These are phyloP conservation scores for Darevskia nairensis DNA, from an alignment of 2,797 vertebrate species.

Conservation along the genomic window DNA sequence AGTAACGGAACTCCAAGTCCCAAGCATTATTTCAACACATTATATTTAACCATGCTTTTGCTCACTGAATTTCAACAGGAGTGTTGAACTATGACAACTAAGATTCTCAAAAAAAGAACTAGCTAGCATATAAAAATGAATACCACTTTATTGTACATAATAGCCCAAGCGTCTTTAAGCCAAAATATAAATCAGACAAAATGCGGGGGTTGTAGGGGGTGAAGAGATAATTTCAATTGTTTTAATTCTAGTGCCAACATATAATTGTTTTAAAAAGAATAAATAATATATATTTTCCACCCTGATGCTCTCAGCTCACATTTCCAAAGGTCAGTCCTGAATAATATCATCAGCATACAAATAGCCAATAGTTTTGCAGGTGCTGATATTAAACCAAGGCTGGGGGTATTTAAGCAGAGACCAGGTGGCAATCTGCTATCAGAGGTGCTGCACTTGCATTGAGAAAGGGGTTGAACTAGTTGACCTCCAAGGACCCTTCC, in stretches of 20 bases:
- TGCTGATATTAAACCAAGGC: too few species aligned
- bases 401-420: too few species aligned
- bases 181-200: slow-evolving; percentile 39
- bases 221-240: slow-evolving; percentile 8
- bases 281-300: background rate
- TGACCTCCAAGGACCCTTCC: too few species aligned
- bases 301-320: background rate
- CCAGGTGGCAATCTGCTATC: too few species aligned
- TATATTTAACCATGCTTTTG: background rate
- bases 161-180: slow-evolving; percentile 35
- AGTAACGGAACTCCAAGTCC: background rate
- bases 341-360: background rate
- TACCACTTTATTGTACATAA: background rate
- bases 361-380: too few species aligned
- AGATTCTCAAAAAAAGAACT: background rate
- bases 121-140: slow-evolving; percentile 29
- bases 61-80: background rate
- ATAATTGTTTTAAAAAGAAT: background rate
- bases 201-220: background rate
- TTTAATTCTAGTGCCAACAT: slow-evolving; percentile 35
- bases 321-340: background rate
- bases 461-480: too few species aligned
- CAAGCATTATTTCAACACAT: background rate
- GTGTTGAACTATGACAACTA: background rate
- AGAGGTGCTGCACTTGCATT: too few species aligned